phyloP scores from a whole-genome alignment of 2,797 vertebrate species.

The Lepilemur ruficaudatus region DNA sequence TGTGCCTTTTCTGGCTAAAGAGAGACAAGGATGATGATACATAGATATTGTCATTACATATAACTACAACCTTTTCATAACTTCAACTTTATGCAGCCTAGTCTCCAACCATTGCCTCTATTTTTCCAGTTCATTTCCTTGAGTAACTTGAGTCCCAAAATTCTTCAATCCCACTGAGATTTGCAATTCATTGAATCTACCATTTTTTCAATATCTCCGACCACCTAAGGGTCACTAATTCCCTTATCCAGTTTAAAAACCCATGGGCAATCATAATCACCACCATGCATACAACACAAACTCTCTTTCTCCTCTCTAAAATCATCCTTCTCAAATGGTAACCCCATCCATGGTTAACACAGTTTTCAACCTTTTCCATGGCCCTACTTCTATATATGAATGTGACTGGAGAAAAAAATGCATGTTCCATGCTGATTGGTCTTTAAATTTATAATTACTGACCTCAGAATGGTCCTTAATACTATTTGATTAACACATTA shows the following conservation, averaged over 20 bases:
- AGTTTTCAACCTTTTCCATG: not conserved
- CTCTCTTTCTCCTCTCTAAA: not conserved
- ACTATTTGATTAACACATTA: not conserved
- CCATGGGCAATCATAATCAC: not conserved
- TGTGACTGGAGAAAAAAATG: not conserved
- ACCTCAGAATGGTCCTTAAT: not conserved
- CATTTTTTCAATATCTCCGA: not conserved
- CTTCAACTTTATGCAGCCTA: not conserved
- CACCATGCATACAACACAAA: not conserved
- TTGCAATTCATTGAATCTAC: not conserved
- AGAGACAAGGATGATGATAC: not conserved
- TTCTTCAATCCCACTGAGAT: not conserved
- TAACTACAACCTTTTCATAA: not conserved
- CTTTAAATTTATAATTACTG: not conserved
- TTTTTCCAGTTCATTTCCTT: not conserved
- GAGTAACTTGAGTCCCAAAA: not conserved
- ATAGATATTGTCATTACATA: not conserved
- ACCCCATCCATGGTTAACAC: not conserved
- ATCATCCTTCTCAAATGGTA: not conserved
- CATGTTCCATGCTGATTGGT: not conserved
- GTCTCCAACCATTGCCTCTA: not conserved
- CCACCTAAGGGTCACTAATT: not conserved
- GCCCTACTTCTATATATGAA: not conserved
- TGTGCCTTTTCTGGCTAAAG: not conserved
- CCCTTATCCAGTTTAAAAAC: not conserved